Base-by-base conservation (phyloP, 2,888 invertebrate genomes). In the Lochmaea capreae region DNA sequence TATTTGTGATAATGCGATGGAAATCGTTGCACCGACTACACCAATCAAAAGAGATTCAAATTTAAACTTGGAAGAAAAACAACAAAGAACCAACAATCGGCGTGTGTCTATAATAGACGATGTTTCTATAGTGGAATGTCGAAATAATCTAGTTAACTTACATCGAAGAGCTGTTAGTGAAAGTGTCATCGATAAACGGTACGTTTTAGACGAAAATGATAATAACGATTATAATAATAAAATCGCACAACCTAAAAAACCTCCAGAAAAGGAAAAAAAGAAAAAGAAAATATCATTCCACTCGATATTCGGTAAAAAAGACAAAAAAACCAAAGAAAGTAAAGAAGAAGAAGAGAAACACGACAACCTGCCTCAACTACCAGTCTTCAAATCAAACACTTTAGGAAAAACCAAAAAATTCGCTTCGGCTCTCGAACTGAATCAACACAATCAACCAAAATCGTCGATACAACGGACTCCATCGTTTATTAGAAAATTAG, bases 401-500 rank as follows among this genome's bases (percentile, higher is more conserved):
- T 58, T 83, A 46, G 79, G 76, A 9, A 80, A 79, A 63, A 78
- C 77, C 9, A 82, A 81, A 67, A 83, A 84, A 69, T 83, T 76
- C 67, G 79, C 82, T 1, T 84, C 83, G 8, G 81, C 85, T 16
- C 69, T 83, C 57, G 85, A 86, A 65, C 78, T 85, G 14, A 81
- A 77, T 73, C 77, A 79, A 43, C 62, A 63, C 12, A 63, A 43
- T 18, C 26, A 59, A 33, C 62, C 78, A 61, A 70, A 66, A 68
- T 68, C 74, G 1, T 9, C 65, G 11, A 71, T 83, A 1, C 79
- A 81, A 12, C 78, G 85, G 14, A 84, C 84, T 9, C 82, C 85
- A 0, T 86, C 86, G 5, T 83, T 87, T 58, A 81, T 87, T 9
- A 84, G 85, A 78, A 86, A 84, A 76, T 78, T 84, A 11, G 78